Evolutionary conservation across 2,113 vertebrate genomes (phyloP), one percentile per base, ranked within the genome.

Genomic region (Alaudala cheleensis): DNA sequence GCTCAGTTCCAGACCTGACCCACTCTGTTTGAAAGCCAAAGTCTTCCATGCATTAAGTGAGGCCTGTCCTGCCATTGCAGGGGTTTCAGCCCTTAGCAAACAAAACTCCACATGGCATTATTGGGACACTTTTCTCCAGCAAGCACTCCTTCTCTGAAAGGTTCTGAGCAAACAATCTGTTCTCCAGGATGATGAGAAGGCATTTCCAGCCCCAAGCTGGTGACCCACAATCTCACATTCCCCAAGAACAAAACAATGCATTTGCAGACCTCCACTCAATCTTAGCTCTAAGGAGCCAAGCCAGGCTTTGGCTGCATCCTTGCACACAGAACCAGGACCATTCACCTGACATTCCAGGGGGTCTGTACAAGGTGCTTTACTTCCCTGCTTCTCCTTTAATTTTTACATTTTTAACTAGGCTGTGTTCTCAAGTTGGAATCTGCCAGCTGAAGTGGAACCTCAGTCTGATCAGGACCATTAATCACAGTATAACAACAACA

Each of bases 191-290:
- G 64, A 73, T 49, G 40, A 61, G 45, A 65, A 65, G 37, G 17
- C 14, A 54, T 61, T 65, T 91, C 58, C 67, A 65, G 5, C 7
- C 50, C 72, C 37, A 80, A 45, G 40, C 28, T 22, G 34, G 26
- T 20, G 44, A 66, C 24, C 25, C 39, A 21, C 17, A 29, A 42
- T 13, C 39, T 54, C 31, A 20, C 19, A 20, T 37, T 53, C 22
- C 34, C 23, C 25, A 26, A 53, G n/a, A 89, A 22, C 20, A 58
- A 14, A 11, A 26, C 15, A 9, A 47, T 0, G 0, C 9, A 8
- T 85, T 92, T 83, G 34, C 44, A 83, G 54, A 14, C 5, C 10
- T 31, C 14, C 24, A 12, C 26, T 29, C 39, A 39, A 39, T 26
- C 23, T 57, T 13, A 34, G 33, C 20, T 85, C 34, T 49, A 60